Evolutionary conservation across 2,113 vertebrate genomes (phyloP).

Genomic region (Zapornia atra): DNA sequence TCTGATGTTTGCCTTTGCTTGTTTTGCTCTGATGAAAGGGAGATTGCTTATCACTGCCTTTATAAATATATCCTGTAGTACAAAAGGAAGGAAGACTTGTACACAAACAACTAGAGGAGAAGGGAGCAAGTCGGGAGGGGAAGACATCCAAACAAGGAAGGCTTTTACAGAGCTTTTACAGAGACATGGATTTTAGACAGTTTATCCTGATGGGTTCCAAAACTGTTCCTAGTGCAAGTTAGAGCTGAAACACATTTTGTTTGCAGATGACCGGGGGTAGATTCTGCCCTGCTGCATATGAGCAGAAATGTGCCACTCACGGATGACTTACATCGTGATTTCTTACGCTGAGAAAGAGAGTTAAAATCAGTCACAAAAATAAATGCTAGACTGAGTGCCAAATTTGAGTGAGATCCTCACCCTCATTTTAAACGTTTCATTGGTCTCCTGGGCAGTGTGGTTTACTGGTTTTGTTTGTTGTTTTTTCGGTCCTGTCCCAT

Average conservation of each 20-base stretch:
- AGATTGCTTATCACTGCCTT: constrained; percentile 43
- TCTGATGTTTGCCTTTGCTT: background rate
- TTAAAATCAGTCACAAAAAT: background rate
- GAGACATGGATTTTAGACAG: background rate
- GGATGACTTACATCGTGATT: fast-evolving
- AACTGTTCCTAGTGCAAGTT: background rate
- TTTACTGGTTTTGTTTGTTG: constrained; percentile 5
- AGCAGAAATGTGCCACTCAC: background rate
- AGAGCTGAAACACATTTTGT: background rate
- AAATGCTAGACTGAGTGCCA: background rate
- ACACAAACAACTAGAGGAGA: constrained; percentile 32
- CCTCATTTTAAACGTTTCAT: background rate
- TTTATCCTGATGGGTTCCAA: background rate
- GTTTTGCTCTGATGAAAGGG: constrained; percentile 44
- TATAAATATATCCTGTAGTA: constrained; percentile 40
- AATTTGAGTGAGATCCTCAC: background rate
- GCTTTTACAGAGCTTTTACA: background rate
- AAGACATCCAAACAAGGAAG: background rate
- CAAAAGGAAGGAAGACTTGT: constrained; percentile 58
- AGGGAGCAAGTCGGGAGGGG: background rate
- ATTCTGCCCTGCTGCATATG: background rate
- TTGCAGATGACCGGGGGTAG: background rate
- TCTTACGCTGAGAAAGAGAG: background rate
- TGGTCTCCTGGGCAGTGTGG: background rate
- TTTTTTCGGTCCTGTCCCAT: background rate